These are phyloP conservation scores for Melanotaenia parkinsoni DNA, from an alignment of 2,797 vertebrate genomes.

Conservation along the genomic window DNA sequence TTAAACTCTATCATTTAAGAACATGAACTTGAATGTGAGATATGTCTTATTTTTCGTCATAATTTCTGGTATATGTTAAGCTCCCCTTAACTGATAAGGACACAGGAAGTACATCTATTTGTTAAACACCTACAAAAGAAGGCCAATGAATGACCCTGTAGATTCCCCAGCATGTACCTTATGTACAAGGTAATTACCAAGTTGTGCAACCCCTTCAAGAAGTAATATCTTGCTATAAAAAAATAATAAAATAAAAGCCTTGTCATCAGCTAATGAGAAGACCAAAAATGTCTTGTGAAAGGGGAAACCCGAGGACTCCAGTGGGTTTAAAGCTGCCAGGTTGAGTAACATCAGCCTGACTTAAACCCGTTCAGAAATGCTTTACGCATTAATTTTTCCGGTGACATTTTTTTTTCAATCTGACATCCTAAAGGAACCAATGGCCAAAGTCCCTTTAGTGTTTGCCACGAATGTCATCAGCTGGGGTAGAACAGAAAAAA, in stretches of 20 bases:
- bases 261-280: slow-evolving; percentile 24
- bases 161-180: slow-evolving; percentile 13
- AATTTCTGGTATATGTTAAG: slow-evolving; percentile 14
- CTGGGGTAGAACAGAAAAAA: slow-evolving; percentile 26
- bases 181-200: slow-evolving; percentile 31
- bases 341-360: slow-evolving; percentile 63
- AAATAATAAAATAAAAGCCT: not conserved
- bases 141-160: slow-evolving; percentile 40
- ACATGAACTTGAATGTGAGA: slow-evolving; percentile 3
- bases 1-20: not conserved
- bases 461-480: slow-evolving; percentile 51
- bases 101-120: slow-evolving; percentile 44
- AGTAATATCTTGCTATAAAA: slow-evolving; percentile 3
- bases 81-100: slow-evolving; percentile 29
- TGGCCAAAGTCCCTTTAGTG: slow-evolving; percentile 23
- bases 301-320: slow-evolving; percentile 43
- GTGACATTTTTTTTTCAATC: slow-evolving; percentile 30
- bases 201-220: slow-evolving; percentile 21
- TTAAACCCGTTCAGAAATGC: slow-evolving; percentile 48
- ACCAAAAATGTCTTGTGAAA: slow-evolving; percentile 4
- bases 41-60: not conserved
- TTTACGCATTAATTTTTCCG: slow-evolving; percentile 29
- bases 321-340: slow-evolving; percentile 44
- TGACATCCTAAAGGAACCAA: slow-evolving; percentile 17
- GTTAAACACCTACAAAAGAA: slow-evolving; percentile 38